phyloP scores from a whole-genome alignment of 2,797 vertebrate genomes.

The Odontamblyopus rebecca region DNA sequence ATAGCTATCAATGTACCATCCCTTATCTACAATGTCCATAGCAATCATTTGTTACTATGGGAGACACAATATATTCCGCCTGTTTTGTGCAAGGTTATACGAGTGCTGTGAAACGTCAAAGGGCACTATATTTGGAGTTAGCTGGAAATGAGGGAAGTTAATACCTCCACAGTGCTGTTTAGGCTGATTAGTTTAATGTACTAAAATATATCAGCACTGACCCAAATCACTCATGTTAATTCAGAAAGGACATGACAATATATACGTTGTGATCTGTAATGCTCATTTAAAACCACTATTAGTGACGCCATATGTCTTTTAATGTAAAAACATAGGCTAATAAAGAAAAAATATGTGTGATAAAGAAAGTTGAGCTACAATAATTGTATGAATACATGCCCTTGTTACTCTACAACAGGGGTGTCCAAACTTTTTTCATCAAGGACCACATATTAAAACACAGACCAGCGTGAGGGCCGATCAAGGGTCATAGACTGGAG shows the following conservation, averaged over 20 bases:
- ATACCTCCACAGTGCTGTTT: constrained; percentile 11
- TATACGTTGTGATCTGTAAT: constrained; percentile 1
- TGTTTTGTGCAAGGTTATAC: not conserved
- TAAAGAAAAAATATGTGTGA: not conserved
- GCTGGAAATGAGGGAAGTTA: constrained; percentile 16
- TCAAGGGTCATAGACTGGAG: too few relatives aligned
- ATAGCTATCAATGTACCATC: too few relatives aligned
- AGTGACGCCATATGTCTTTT: not conserved
- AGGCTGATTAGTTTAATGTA: constrained; percentile 11
- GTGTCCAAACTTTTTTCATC: too few relatives aligned
- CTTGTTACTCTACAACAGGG: not conserved
- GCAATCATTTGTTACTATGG: constrained; percentile 24
- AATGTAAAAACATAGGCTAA: not conserved
- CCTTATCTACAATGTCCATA: too few relatives aligned
- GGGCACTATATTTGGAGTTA: not conserved
- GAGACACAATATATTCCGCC: constrained; percentile 11
- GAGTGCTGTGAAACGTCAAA: constrained; percentile 9
- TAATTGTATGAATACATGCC: not conserved
- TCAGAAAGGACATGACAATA: constrained; percentile 2
- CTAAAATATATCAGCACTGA: constrained; percentile 10
- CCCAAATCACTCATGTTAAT: constrained; percentile 7
- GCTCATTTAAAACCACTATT: not conserved
- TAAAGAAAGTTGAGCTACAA: not conserved
- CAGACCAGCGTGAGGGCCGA: too few relatives aligned
- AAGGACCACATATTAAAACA: too few relatives aligned